phyloP scores from a whole-genome alignment of 2,797 vertebrate genomes.

The Pogonophryne albipinna region DNA sequence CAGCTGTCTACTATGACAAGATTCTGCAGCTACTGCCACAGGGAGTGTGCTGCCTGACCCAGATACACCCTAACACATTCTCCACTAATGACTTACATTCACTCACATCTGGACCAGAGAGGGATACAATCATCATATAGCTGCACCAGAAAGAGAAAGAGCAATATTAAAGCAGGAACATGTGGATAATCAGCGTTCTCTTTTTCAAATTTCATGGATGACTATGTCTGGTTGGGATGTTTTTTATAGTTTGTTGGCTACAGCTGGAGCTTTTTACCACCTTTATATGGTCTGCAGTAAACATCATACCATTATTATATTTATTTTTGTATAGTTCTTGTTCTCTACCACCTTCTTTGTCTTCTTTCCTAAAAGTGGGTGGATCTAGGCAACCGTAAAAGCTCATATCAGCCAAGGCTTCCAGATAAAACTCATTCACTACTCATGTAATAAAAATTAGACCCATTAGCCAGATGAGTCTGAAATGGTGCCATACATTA shows the following conservation, averaged over 20 bases:
- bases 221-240: constrained; percentile 16
- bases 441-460: constrained; percentile 18
- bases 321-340: neutral
- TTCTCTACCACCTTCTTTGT: neutral
- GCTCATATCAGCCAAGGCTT: neutral
- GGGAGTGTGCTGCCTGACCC: constrained; percentile 77
- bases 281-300: constrained; percentile 1
- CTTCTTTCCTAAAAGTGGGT: neutral
- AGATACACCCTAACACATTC: constrained; percentile 79
- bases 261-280: neutral
- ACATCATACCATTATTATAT: neutral
- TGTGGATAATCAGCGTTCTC: constrained; percentile 18
- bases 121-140: constrained; percentile 28
- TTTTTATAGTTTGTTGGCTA: constrained; percentile 13
- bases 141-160: constrained; percentile 29
- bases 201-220: constrained; percentile 33
- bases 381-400: constrained; percentile 12
- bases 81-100: constrained; percentile 75
- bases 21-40: constrained; percentile 72
- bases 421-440: constrained; percentile 8
- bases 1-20: constrained; percentile 77
- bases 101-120: constrained; percentile 71
- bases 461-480: constrained; percentile 30
- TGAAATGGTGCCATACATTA: constrained; percentile 17
- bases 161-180: constrained; percentile 28